Conservation (phyloP, 92 coral and sea anemone genomes). For the Phenganax marumi region DNA sequence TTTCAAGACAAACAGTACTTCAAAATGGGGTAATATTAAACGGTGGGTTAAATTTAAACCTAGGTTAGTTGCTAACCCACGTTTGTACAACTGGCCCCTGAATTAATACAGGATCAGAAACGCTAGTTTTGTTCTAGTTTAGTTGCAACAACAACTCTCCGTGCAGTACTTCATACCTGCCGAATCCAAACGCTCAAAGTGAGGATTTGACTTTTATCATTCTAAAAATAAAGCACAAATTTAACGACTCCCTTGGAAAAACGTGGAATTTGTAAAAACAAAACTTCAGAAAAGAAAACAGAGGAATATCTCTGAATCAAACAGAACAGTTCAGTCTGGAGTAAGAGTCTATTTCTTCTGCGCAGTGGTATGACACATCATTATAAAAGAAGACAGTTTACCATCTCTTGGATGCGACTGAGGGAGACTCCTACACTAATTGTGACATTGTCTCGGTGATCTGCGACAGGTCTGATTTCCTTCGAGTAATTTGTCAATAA, state of each 20-base stretch:
- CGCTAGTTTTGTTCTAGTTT: not conserved
- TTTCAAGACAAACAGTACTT: no score
- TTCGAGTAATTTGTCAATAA: conserved; percentile 47
- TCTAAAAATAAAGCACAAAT: conserved; percentile 53
- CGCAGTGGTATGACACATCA: no score
- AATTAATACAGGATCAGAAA: not conserved
- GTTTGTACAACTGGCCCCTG: no score
- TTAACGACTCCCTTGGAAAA: not conserved
- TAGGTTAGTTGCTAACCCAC: no score
- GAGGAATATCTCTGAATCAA: no score
- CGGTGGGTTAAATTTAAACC: no score
- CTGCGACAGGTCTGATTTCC: conserved; percentile 68
- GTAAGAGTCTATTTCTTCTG: no score
- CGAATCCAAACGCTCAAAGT: conserved; percentile 95
- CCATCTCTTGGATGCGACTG: conserved; percentile 83
- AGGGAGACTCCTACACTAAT: conserved; percentile 78
- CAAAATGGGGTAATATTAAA: no score
- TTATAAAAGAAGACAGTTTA: conserved; percentile 22
- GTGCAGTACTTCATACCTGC: conserved; percentile 59
- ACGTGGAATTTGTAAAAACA: not conserved
- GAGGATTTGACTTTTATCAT: conserved; percentile 88
- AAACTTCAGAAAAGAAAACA: not conserved
- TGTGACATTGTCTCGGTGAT: conserved; percentile 57
- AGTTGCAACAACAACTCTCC: not conserved
- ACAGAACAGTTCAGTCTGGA: no score